Evolutionary conservation across 1,140 invertebrate genomes (phyloP), one percentile per base, ranked within the genome.

Genomic region (Anoplolepis gracilipes): DNA sequence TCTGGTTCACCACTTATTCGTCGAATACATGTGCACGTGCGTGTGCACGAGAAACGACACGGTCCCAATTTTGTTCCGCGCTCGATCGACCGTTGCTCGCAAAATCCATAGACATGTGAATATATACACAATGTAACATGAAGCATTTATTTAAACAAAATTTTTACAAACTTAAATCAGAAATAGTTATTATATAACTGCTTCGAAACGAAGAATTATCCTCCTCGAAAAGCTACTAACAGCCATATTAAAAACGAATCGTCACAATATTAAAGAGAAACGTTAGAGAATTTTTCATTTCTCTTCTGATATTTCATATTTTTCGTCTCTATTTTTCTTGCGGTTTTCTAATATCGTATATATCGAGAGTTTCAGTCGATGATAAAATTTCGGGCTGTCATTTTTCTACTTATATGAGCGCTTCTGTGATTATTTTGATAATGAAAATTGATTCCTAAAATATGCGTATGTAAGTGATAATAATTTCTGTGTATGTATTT

Each of bases 1-100:
- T n/a, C 39, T 55, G 78, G 72, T 82, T 82, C 72, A 72, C 78
- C 67, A 73, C 78, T 82, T 82, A 72, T 36, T 82, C 78, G 25
- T 82, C 78, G 25, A 22, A 72, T 82, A 73, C 78, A 59, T 36
- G 25, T 19, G 6, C 76, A 49, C 30, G 53, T n/a, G 6, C 16
- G 13, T 22, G 53, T 42, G 28, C 36, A 59, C 30, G 36, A 59
- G 53, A 59, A 59, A 46, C 78, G 53, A 72, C 78, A 59, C 67
- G 78, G 67, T 82, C n/a, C 67, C 53, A 82, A 82, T 82, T 82
- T 73, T 73, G 78, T 73, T 49, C 19, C 42, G 39, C 33, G 53
- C 30, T 73, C 55, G 36, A 36, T 73, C 39, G 49, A 42, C 33
- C n/a, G 19, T 61, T 61, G 67, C 25, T 30, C 33, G 69, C 10